Base-by-base conservation (phyloP, 2,888 invertebrate species). In the Pachycephus smyrnensis region DNA sequence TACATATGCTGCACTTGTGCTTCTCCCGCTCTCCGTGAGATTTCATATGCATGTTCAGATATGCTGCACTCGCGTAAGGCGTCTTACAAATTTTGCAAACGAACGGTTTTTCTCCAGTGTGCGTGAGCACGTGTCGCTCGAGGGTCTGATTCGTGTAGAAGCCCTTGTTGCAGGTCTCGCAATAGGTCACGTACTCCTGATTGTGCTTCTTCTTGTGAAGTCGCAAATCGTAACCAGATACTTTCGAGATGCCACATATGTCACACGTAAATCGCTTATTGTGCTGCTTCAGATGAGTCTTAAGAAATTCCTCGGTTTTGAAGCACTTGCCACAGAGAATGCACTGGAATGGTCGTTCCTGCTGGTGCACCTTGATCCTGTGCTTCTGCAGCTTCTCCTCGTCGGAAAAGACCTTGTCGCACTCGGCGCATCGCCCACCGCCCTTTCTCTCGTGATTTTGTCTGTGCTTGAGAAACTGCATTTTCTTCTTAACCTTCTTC, bases 161-260 rank as follows among this genome's bases (percentile, higher is more conserved):
- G 0, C 92, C 90, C 80, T 93, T 93, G 68, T 92, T 90, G 78
- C 94, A 94, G 1, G 92, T 78, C 12, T 88, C 83, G 83, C 93
- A 93, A 71, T 90, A 87, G 68, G 90, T 92, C n/a, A 93, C 92
- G 82, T 93, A 92, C 69, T 93, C 93, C 0, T 93, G 92, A 0
- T 93, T 93, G 77, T 94, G 94, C 1, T 91, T 92, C 1, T 92
- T 88, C 91, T 93, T 93, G 76, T 94, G 94, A 12, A 93, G 75
- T 12, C 89, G 80, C 35, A 90, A 69, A 80, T 88, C 88, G 81
- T 88, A 89, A 12, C 86, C 89, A 12, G 89, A 88, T 0, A 88
- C 89, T 77, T 90, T 89, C 0, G 87, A 86, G 33, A 89, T 79
- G 0, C 89, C 89, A 75, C 90, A 90, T 6, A 90, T 84, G 30